Evolutionary conservation across 2,888 invertebrate species (phyloP).

Genomic region (Morpho deidamia): DNA sequence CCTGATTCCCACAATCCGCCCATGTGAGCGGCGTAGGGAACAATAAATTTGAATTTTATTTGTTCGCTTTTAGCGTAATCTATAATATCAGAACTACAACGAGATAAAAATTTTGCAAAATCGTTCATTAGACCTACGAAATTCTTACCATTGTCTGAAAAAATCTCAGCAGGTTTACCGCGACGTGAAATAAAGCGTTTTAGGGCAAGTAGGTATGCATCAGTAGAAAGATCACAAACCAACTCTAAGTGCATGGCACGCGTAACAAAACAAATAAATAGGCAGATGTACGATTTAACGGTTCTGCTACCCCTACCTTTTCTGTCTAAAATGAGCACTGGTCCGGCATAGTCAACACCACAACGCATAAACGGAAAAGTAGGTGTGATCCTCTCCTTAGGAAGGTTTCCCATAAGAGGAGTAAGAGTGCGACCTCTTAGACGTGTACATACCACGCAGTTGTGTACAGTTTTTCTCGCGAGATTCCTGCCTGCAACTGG

Average conservation of each 20-base stretch:
- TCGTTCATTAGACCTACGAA: slow-evolving; percentile 24
- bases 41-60: background rate
- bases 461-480: slow-evolving; percentile 12
- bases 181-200: slow-evolving; percentile 27
- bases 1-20: slow-evolving; percentile 1
- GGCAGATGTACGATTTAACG: slow-evolving; percentile 26
- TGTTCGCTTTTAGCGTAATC: slow-evolving; percentile 7
- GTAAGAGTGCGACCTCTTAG: slow-evolving; percentile 12
- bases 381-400: slow-evolving; percentile 21
- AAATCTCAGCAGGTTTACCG: slow-evolving; percentile 26
- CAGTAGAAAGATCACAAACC: slow-evolving; percentile 21
- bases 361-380: slow-evolving; percentile 23
- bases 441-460: slow-evolving; percentile 18
- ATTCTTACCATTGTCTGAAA: slow-evolving; percentile 26
- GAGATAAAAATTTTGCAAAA: slow-evolving; percentile 17
- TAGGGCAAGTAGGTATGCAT: slow-evolving; percentile 23
- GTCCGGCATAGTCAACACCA: slow-evolving; percentile 30
- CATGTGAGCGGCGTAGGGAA: background rate
- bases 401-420: slow-evolving; percentile 16
- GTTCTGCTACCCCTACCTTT: slow-evolving; percentile 24
- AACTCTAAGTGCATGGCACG: slow-evolving; percentile 27
- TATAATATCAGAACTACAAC: background rate
- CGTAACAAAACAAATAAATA: slow-evolving; percentile 27
- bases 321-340: slow-evolving; percentile 22
- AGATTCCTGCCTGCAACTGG: slow-evolving; percentile 21